These are phyloP conservation scores for Siphamia tubifer DNA, from an alignment of 2,113 vertebrate genomes.

Conservation along the genomic window DNA sequence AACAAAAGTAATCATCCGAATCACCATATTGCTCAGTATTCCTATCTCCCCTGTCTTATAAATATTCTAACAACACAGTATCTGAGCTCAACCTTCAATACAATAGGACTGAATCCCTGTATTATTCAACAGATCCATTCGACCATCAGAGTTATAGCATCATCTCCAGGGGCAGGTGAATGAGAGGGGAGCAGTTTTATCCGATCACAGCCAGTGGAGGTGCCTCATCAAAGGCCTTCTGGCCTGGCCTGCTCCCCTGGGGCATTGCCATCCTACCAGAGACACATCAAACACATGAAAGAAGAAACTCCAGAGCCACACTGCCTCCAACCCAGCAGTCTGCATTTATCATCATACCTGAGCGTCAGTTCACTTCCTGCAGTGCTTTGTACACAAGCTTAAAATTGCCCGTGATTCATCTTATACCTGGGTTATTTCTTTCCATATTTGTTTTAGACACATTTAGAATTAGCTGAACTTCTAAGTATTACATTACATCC, in stretches of 20 bases:
- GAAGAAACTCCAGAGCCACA: slow-evolving; percentile 45
- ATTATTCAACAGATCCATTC: slow-evolving; percentile 11
- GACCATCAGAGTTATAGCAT: background rate
- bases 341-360: slow-evolving; percentile 35
- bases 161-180: slow-evolving; percentile 33
- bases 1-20: background rate
- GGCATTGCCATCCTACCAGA: slow-evolving; percentile 51
- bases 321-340: slow-evolving; percentile 34
- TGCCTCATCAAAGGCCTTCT: slow-evolving; percentile 68
- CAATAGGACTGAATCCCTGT: background rate
- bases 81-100: background rate
- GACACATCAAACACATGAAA: slow-evolving; percentile 68
- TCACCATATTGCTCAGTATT: background rate
- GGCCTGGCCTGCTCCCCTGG: slow-evolving; percentile 47
- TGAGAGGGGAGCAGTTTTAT: slow-evolving; percentile 46
- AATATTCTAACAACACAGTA: background rate
- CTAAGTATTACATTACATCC: background rate
- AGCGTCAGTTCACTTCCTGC: slow-evolving; percentile 17
- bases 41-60: background rate
- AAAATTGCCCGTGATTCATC: background rate
- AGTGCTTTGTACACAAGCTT: background rate
- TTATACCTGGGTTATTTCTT: background rate
- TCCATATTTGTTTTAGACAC: background rate
- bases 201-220: slow-evolving; percentile 50
- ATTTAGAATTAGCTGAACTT: background rate